A percentile compares a stretch with the other conserved stretches of the same genome.
phyloP scores from a whole-genome alignment of 2,888 invertebrate species.

The Endomychus coccineus region DNA sequence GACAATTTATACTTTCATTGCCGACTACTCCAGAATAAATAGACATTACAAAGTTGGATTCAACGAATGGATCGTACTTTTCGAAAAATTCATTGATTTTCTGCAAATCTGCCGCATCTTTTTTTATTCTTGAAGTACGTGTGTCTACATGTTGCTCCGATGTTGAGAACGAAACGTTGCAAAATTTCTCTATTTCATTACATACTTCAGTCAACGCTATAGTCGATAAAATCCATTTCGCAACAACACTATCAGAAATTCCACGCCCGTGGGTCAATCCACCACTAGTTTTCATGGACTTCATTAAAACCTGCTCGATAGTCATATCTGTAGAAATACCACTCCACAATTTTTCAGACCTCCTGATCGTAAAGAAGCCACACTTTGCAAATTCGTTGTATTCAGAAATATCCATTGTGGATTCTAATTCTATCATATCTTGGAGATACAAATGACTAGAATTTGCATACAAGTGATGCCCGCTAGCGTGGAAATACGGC shows the following conservation, averaged over 20 bases:
- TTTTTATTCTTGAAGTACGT: too few species aligned
- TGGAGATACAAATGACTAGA: slow-evolving; percentile 31
- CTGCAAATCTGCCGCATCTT: too few species aligned
- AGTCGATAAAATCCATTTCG: too few species aligned
- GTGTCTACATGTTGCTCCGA: too few species aligned
- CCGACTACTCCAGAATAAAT: too few species aligned
- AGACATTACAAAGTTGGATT: too few species aligned
- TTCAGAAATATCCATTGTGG: slow-evolving; percentile 18
- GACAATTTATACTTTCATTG: too few species aligned
- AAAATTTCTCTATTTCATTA: too few species aligned
- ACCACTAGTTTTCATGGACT: slow-evolving; percentile 8
- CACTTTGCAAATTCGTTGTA: slow-evolving; percentile 25
- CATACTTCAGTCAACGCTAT: too few species aligned
- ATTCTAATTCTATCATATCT: slow-evolving; percentile 20
- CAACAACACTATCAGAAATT: slow-evolving; percentile 6
- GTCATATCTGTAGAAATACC: slow-evolving; percentile 11
- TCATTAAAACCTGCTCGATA: slow-evolving; percentile 11
- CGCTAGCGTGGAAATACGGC: slow-evolving; percentile 32
- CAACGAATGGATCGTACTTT: too few species aligned
- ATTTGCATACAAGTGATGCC: slow-evolving; percentile 28
- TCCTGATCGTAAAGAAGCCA: slow-evolving; percentile 22
- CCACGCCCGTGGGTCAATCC: slow-evolving; percentile 6
- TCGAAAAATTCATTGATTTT: too few species aligned
- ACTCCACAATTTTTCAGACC: slow-evolving; percentile 15
- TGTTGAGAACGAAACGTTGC: too few species aligned